phyloP scores from a whole-genome alignment of 2,888 invertebrate genomes.

The Tiphia femorata region DNA sequence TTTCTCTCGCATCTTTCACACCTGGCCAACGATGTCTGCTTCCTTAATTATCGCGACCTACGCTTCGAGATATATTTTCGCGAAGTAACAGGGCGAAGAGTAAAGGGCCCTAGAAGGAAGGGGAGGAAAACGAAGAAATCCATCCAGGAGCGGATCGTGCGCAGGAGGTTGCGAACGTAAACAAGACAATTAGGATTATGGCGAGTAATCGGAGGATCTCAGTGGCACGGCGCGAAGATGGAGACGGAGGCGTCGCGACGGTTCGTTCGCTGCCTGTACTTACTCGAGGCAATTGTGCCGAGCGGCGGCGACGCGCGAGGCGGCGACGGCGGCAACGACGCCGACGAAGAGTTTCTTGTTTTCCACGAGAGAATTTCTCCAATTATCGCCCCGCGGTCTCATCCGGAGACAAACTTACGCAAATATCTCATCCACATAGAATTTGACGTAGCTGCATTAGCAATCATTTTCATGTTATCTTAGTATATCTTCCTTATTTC shows the following conservation, averaged over 20 bases:
- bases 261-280: not conserved
- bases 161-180: slow-evolving; percentile 17
- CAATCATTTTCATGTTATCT: too few relatives aligned
- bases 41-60: slow-evolving; percentile 37
- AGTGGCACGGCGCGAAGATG: slow-evolving; percentile 25
- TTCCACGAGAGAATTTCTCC: too few relatives aligned
- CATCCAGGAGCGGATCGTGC: slow-evolving; percentile 8
- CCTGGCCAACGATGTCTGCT: too few relatives aligned
- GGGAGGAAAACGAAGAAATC: not conserved
- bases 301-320: too few relatives aligned
- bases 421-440: too few relatives aligned
- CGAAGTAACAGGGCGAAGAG: slow-evolving; percentile 9
- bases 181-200: slow-evolving; percentile 46
- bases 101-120: not conserved
- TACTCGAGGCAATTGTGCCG: too few relatives aligned
- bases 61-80: slow-evolving; percentile 1
- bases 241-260: not conserved
- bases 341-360: too few relatives aligned
- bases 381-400: too few relatives aligned
- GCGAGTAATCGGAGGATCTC: slow-evolving; percentile 42
- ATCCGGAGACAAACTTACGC: too few relatives aligned
- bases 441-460: too few relatives aligned
- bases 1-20: slow-evolving; percentile 24
- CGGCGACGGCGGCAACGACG: too few relatives aligned
- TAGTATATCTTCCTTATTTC: too few relatives aligned